Conservation (phyloP, 2,888 invertebrate genomes). For the Chorisops tibialis region DNA sequence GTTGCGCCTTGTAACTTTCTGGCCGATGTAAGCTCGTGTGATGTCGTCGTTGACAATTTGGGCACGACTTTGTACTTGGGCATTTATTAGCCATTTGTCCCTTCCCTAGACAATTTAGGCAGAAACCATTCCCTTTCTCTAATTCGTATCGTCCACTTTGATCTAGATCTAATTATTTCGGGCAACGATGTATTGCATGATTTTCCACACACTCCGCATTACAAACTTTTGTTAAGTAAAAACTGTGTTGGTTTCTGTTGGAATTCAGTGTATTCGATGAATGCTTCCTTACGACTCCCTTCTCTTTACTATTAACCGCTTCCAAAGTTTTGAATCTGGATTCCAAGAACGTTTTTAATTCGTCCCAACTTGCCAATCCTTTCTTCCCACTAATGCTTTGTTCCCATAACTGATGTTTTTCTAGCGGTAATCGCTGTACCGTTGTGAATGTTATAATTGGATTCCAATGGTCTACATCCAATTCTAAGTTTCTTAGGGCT, state of each 20-base stretch:
- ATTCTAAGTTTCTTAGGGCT: conserved; percentile 9
- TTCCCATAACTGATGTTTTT: conserved; percentile 5
- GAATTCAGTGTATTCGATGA: no score
- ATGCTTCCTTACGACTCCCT: no score
- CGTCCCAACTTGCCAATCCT: neutral
- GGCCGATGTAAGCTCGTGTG: no score
- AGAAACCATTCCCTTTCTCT: neutral
- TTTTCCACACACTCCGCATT: no score
- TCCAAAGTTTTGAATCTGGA: neutral
- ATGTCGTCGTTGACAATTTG: no score
- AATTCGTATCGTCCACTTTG: neutral
- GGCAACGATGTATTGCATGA: no score
- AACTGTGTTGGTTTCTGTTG: no score
- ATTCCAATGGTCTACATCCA: conserved; percentile 1
- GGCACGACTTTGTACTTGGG: no score
- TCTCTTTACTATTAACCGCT: neutral
- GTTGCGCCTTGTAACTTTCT: no score
- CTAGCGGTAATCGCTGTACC: neutral
- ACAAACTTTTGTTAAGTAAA: no score
- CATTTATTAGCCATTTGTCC: no score
- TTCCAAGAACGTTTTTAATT: neutral
- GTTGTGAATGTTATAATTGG: neutral
- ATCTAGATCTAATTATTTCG: neutral
- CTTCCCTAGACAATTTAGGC: no score
- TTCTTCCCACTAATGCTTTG: neutral